These are phyloP conservation scores for Bubo scandiacus DNA, from an alignment of 2,113 vertebrate genomes.

Conservation along the genomic window DNA sequence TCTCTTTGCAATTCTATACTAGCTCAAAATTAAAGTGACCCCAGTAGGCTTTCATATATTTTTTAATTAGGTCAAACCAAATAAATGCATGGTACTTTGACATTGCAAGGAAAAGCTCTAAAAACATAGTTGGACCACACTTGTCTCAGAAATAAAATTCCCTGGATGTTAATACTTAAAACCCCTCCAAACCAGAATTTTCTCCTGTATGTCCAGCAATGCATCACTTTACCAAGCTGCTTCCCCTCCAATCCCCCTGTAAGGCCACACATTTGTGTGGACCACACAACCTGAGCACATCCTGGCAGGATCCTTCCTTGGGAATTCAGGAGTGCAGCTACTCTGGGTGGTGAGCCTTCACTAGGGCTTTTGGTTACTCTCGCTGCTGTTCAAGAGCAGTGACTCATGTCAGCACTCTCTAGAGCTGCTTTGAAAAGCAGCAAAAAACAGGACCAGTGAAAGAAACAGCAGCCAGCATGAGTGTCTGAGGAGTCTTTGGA, in stretches of 20 bases:
- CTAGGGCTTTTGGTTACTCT: neutral
- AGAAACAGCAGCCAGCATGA: neutral
- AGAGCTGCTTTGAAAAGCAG: neutral
- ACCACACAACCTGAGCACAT: neutral
- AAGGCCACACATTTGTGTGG: neutral
- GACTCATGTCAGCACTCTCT: neutral
- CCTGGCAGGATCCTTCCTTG: neutral
- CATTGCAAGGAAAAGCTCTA: neutral
- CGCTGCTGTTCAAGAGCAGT: neutral
- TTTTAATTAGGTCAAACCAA: neutral
- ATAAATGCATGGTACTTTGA: neutral
- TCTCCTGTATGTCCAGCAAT: neutral
- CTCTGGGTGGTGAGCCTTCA: neutral
- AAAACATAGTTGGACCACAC: neutral
- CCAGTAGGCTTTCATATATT: neutral
- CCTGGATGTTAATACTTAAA: neutral
- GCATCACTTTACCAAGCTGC: neutral
- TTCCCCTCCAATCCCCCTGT: neutral
- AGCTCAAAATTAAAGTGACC: neutral
- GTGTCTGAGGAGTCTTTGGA: neutral
- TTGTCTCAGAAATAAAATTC: neutral
- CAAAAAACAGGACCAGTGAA: neutral
- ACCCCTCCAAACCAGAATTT: neutral
- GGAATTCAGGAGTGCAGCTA: fast-evolving
- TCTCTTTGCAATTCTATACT: neutral